These are phyloP conservation scores for Cistogaster globosa DNA, from an alignment of 2,888 invertebrate species.

Conservation along the genomic window DNA sequence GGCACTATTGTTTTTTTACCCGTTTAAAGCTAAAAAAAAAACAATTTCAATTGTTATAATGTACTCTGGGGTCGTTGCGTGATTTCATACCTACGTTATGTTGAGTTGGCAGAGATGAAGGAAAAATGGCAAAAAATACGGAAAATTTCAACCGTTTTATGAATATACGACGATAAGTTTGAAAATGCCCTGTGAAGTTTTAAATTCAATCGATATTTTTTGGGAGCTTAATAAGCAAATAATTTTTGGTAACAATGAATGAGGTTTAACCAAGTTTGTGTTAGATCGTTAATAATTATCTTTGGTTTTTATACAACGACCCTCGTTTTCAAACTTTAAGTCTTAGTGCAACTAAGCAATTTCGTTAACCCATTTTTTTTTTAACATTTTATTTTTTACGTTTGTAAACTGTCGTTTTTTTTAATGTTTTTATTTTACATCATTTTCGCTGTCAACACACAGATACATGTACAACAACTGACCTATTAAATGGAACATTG, in stretches of 20 bases:
- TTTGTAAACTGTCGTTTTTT: constrained; percentile 53
- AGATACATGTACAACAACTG: constrained; percentile 37
- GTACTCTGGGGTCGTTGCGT: constrained; percentile 64
- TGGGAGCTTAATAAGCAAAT: no score
- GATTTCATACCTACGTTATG: constrained; percentile 50
- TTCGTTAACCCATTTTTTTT: constrained; percentile 56
- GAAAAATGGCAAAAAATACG: not conserved
- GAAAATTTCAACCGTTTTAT: not conserved
- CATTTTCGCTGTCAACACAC: not conserved
- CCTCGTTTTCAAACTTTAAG: constrained; percentile 21
- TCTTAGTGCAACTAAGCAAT: constrained; percentile 51
- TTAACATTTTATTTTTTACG: not conserved
- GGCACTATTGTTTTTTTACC: constrained; percentile 31
- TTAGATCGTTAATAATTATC: no score
- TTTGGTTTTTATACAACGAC: not conserved
- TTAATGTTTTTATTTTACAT: not conserved
- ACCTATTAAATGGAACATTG: constrained; percentile 67
- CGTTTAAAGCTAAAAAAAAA: constrained; percentile 46
- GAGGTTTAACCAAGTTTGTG: no score
- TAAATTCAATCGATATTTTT: no score
- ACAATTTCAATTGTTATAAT: constrained; percentile 68
- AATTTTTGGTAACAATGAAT: no score
- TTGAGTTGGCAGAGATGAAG: not conserved
- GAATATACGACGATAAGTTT: constrained; percentile 9
- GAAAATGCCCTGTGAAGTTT: no score